Conservation (phyloP, 2,113 vertebrate genomes). For the Uropsilus gracilis region DNA sequence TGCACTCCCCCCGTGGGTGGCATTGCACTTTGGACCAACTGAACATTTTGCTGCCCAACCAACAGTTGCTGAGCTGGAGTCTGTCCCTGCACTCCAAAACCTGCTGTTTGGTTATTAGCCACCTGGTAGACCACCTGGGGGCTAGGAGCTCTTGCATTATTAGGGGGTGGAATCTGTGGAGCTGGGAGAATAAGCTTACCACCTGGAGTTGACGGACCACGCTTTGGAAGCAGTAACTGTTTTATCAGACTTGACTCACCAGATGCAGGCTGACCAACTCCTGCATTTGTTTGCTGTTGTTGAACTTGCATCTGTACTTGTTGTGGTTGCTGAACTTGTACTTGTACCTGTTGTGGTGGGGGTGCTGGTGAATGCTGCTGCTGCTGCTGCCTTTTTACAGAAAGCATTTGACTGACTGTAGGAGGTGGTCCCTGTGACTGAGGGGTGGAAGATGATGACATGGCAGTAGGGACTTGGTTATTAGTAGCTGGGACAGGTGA, state of each 20-base stretch:
- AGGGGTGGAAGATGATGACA: slow-evolving; percentile 87
- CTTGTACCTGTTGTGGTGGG: slow-evolving; percentile 87
- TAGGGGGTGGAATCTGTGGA: slow-evolving; percentile 96
- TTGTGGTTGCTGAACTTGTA: slow-evolving; percentile 84
- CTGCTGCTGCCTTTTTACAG: slow-evolving; percentile 94
- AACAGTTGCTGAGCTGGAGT: slow-evolving; percentile 92
- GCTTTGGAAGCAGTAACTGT: slow-evolving; percentile 98
- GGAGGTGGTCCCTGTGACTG: slow-evolving; percentile 92
- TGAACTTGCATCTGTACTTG: slow-evolving; percentile 89
- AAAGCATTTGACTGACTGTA: slow-evolving; percentile 95
- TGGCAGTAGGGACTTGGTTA: slow-evolving; percentile 87
- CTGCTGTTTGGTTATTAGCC: slow-evolving; percentile 90
- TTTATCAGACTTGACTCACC: slow-evolving; percentile 99
- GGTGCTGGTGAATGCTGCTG: slow-evolving; percentile 88
- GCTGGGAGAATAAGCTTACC: slow-evolving; percentile 99
- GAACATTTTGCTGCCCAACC: slow-evolving; percentile 93
- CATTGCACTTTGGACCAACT: slow-evolving; percentile 94
- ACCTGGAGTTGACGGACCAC: slow-evolving; percentile 96
- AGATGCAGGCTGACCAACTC: slow-evolving; percentile 90
- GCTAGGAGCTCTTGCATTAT: slow-evolving; percentile 92
- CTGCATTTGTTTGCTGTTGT: slow-evolving; percentile 86
- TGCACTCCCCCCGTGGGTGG: slow-evolving; percentile 91
- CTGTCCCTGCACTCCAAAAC: slow-evolving; percentile 90
- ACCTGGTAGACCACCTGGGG: slow-evolving; percentile 98
- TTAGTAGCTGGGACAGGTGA: slow-evolving; percentile 87